Evolutionary conservation across 1,140 invertebrate genomes (phyloP).

Genomic region (Drosophila sucinea): DNA sequence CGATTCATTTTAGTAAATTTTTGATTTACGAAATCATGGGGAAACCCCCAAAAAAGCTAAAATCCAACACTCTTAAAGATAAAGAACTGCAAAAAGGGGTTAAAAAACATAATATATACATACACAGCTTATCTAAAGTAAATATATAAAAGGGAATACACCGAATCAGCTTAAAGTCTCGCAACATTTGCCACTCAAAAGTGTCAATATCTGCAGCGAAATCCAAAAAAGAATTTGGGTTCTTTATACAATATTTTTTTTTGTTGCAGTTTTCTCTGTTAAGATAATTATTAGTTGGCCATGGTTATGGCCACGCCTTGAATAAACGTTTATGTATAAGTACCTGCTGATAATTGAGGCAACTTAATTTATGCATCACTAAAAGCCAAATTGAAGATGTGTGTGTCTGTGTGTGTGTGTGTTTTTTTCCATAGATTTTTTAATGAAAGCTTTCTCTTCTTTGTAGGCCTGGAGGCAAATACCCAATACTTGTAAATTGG

Average conservation of each 20-base stretch:
- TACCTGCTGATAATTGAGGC: slow-evolving; percentile 13
- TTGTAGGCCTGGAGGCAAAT: slow-evolving; percentile 57
- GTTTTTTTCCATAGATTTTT: slow-evolving; percentile 41
- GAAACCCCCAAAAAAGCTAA: too few relatives aligned
- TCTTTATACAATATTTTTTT: background rate
- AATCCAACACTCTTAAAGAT: too few relatives aligned
- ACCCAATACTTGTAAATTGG: slow-evolving; percentile 40
- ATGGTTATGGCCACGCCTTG: background rate
- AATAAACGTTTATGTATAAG: background rate
- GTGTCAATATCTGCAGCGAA: too few relatives aligned
- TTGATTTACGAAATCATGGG: too few relatives aligned
- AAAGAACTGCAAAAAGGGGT: too few relatives aligned
- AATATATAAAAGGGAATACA: too few relatives aligned
- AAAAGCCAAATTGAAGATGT: slow-evolving; percentile 28
- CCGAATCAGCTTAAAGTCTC: too few relatives aligned
- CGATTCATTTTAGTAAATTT: too few relatives aligned
- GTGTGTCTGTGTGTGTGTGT: too few relatives aligned
- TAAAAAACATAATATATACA: too few relatives aligned
- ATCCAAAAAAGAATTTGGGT: background rate
- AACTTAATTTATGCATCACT: slow-evolving; percentile 38
- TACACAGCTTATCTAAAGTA: too few relatives aligned
- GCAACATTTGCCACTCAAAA: too few relatives aligned
- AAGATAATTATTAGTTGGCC: background rate
- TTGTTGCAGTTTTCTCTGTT: background rate
- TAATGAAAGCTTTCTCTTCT: slow-evolving; percentile 61